These are phyloP conservation scores for Taurulus bubalis DNA, from an alignment of 2,113 vertebrate species.

Conservation along the genomic window DNA sequence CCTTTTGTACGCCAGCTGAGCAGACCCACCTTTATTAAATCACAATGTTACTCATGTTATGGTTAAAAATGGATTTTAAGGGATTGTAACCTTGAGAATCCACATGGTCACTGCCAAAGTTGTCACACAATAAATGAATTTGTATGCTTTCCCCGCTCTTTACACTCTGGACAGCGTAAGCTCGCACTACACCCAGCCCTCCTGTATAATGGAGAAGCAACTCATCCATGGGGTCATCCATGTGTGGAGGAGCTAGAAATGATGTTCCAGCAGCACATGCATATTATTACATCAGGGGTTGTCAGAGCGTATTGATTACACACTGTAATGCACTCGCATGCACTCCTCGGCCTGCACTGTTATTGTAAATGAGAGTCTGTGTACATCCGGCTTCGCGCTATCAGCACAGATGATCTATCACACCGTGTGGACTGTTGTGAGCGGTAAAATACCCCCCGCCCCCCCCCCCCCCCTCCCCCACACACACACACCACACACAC, in stretches of 20 bases:
- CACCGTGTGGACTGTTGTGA: neutral
- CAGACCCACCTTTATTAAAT: neutral
- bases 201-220: conserved; percentile 70
- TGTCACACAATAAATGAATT: conserved; percentile 38
- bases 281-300: conserved; percentile 76
- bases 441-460: neutral
- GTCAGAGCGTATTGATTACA: conserved; percentile 77
- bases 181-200: neutral
- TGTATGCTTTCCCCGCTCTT: neutral
- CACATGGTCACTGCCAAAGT: conserved; percentile 14
- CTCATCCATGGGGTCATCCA: conserved; percentile 64
- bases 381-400: conserved; percentile 66
- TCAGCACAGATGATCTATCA: conserved; percentile 74
- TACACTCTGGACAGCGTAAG: conserved; percentile 8
- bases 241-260: conserved; percentile 66
- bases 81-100: conserved; percentile 26
- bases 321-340: conserved; percentile 75
- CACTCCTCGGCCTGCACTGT: conserved; percentile 60
- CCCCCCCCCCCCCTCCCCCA: too few relatives aligned
- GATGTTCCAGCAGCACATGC: conserved; percentile 68
- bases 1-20: neutral
- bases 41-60: neutral
- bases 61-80: conserved; percentile 6
- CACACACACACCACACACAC: too few relatives aligned
- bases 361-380: conserved; percentile 74